Evolutionary conservation across 2,888 invertebrate genomes (phyloP), one percentile per base, ranked within the genome.

Genomic region (Scrobipalpa atriplicella): DNA sequence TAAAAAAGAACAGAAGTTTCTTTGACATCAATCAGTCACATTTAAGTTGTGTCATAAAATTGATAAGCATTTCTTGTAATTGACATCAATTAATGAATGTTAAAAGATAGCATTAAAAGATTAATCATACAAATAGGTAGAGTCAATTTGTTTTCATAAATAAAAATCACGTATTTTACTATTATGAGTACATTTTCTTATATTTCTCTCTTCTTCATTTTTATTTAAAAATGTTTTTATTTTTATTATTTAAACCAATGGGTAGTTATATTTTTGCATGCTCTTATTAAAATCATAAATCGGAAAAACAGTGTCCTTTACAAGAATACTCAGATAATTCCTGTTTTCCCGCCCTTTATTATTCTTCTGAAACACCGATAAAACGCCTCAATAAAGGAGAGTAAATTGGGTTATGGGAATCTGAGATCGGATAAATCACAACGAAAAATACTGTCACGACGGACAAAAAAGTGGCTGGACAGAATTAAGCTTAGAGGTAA

Each of bases 361-460:
- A 76, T 74, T 76, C 71, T 74, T 71, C 71, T 74, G 74, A 73
- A 78, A 78, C 76, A 77, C 75, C 73, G 80, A 78, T 78, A 80
- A 78, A 80, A 78, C 69, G 78, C 69, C 66, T 78, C 80, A 78
- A 81, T 81, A 80, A 78, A 82, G 72, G 80, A 80, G 84, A 84
- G 81, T 83, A 86, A 87, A 87, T 84, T 85, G 80, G 82, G 86
- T 86, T 89, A 89, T 92, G 91, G 89, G 92, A 91, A 91, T 82
- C 85, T 78, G 78, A 83, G 76, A 76, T 77, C 75, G 79, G 85
- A 84, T 88, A 87, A 90, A 88, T 90, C 90, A 90, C 89, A 86
- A 82, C 83, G 84, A 84, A 89, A 68, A 90, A 86, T 86, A 84
- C 84, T 86, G 87, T 92, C 92, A 90, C 92, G 92, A 89, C 75